These are phyloP conservation scores for Venusia cambrica DNA, from an alignment of 2,888 invertebrate genomes.

Conservation along the genomic window DNA sequence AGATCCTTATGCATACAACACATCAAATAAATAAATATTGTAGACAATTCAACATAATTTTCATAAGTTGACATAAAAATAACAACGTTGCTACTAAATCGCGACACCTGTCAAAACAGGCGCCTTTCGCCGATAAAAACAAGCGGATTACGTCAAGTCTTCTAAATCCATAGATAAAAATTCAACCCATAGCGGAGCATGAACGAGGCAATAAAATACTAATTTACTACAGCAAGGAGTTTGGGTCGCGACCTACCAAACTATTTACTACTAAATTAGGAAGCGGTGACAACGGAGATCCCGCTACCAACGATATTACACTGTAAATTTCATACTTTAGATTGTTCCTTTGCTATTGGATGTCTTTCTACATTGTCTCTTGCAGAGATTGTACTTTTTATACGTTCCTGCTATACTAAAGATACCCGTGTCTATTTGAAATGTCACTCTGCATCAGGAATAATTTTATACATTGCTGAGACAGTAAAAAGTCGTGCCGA, in stretches of 20 bases:
- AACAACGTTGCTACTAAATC: too few species aligned
- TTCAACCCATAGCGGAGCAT: slow-evolving; percentile 24
- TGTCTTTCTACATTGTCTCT: too few species aligned
- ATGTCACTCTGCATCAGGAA: too few species aligned
- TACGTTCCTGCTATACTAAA: too few species aligned
- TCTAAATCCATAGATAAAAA: slow-evolving; percentile 25
- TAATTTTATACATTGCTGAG: too few species aligned
- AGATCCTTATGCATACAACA: too few species aligned
- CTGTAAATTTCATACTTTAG: slow-evolving; percentile 27
- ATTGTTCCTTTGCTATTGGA: slow-evolving; percentile 8
- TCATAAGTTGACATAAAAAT: too few species aligned
- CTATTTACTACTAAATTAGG: slow-evolving; percentile 29
- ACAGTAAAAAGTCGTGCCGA: too few species aligned
- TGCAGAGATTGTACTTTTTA: too few species aligned
- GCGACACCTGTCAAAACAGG: slow-evolving; percentile 14
- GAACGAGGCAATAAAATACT: slow-evolving; percentile 35
- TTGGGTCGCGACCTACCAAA: slow-evolving; percentile 24
- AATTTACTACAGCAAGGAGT: slow-evolving; percentile 31
- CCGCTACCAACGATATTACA: slow-evolving; percentile 15
- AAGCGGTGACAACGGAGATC: slow-evolving; percentile 15
- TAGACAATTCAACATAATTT: too few species aligned
- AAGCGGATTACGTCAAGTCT: slow-evolving; percentile 11
- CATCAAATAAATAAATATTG: too few species aligned
- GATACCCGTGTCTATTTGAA: too few species aligned
- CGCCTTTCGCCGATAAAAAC: slow-evolving; percentile 6